These are phyloP conservation scores for Clostera curtula DNA, from an alignment of 2,888 invertebrate species.

Conservation along the genomic window DNA sequence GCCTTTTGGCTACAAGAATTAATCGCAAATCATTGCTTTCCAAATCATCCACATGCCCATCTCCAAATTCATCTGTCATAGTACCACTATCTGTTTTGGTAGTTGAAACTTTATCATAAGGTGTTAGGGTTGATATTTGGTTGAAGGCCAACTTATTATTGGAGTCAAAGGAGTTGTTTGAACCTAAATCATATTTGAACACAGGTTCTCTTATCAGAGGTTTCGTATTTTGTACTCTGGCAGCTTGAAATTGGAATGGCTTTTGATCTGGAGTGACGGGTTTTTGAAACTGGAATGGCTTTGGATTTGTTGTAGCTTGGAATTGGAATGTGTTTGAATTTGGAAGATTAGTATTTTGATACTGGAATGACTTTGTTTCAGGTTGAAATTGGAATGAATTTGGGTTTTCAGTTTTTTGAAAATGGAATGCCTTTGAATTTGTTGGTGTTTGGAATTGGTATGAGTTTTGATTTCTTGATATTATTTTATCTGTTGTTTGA, in stretches of 20 bases:
- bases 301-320: no score
- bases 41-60: slow-evolving; percentile 7
- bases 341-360: no score
- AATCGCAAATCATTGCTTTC: slow-evolving; percentile 32
- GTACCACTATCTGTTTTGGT: not conserved
- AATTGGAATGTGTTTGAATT: no score
- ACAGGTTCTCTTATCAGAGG: slow-evolving; percentile 7
- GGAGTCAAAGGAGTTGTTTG: not conserved
- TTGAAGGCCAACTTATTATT: not conserved
- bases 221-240: slow-evolving; percentile 4
- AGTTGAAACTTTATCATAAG: slow-evolving; percentile 7
- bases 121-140: slow-evolving; percentile 2
- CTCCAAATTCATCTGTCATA: not conserved
- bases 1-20: slow-evolving; percentile 30
- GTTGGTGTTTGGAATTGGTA: no score
- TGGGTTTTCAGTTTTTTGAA: no score
- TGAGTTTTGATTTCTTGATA: no score
- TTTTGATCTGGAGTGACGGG: not conserved
- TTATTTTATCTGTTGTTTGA: no score
- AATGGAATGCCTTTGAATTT: no score
- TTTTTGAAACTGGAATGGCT: not conserved
- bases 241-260: slow-evolving; percentile 1
- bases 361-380: no score
- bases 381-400: no score
- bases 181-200: slow-evolving; percentile 5